Evolutionary conservation across 2,797 vertebrate genomes (phyloP).

Genomic region (Cirrhinus mrigala): DNA sequence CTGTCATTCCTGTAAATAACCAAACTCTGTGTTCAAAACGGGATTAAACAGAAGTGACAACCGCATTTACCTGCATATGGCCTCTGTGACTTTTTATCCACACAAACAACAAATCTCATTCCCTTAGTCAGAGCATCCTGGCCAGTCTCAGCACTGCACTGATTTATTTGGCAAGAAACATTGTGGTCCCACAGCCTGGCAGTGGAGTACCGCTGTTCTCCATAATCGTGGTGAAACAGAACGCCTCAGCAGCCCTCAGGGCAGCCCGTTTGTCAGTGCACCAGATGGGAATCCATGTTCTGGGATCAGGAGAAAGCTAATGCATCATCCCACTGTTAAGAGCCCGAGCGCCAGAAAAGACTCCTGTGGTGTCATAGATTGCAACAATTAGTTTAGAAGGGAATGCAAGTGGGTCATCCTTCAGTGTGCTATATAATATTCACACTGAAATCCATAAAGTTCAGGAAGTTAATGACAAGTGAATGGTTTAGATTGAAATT

Average conservation of each 20-base stretch:
- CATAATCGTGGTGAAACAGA: constrained; percentile 55
- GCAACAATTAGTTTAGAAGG: background rate
- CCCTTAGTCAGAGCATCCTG: constrained; percentile 10
- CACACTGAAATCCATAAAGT: background rate
- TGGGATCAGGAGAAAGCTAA: constrained; percentile 69
- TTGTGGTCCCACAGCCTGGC: constrained; percentile 26
- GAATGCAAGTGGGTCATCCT: background rate
- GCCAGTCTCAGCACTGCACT: background rate
- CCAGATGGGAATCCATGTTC: constrained; percentile 72
- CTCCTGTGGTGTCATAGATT: constrained; percentile 53
- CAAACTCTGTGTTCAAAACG: constrained; percentile 7
- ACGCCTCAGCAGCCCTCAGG: constrained; percentile 31
- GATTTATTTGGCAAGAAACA: constrained; percentile 48
- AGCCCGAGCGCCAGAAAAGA: constrained; percentile 56
- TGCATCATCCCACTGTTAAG: constrained; percentile 65
- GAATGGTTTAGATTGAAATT: background rate
- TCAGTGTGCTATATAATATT: background rate
- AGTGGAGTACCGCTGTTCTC: constrained; percentile 33
- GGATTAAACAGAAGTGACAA: background rate
- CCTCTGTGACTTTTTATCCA: constrained; percentile 1
- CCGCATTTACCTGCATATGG: background rate
- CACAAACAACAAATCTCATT: constrained; percentile 22
- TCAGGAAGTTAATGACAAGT: background rate
- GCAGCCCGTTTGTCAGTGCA: constrained; percentile 39
- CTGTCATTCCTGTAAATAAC: constrained; percentile 11